Evolutionary conservation across 2,888 invertebrate species (phyloP).

Genomic region (Agrochola circellaris): DNA sequence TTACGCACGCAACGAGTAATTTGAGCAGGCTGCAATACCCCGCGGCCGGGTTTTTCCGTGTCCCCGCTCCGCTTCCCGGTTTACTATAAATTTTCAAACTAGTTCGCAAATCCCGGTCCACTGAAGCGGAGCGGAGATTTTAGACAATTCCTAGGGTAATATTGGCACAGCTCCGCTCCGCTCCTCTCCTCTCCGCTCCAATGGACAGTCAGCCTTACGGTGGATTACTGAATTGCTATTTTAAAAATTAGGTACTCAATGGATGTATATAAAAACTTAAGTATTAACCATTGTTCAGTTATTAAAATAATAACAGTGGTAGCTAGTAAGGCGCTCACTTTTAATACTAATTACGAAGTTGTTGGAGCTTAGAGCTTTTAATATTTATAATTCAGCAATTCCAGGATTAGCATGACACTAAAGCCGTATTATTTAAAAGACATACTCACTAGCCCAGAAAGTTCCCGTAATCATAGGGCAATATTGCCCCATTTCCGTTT

Average conservation of each 20-base stretch:
- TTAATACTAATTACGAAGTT: neutral
- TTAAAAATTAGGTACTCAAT: neutral
- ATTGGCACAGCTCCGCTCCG: too few species aligned
- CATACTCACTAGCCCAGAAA: neutral
- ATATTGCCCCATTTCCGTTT: conserved; percentile 7
- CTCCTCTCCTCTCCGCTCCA: too few species aligned
- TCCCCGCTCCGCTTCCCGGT: too few species aligned
- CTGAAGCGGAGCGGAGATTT: too few species aligned
- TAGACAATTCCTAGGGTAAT: too few species aligned
- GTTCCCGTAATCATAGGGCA: neutral
- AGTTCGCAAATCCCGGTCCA: too few species aligned
- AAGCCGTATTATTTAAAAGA: neutral
- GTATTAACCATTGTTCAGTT: neutral
- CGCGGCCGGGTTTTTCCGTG: too few species aligned
- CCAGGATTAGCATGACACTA: neutral
- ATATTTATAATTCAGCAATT: neutral
- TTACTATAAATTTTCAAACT: too few species aligned
- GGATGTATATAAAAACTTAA: neutral
- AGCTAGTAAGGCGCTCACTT: neutral
- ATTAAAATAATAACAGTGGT: neutral
- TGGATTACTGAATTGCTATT: neutral
- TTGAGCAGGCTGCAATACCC: too few species aligned
- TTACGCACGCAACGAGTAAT: too few species aligned
- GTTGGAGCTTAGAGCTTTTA: neutral
- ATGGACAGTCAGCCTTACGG: too few species aligned